phyloP scores from a whole-genome alignment of 2,888 invertebrate genomes.

The Caprella mutica region DNA sequence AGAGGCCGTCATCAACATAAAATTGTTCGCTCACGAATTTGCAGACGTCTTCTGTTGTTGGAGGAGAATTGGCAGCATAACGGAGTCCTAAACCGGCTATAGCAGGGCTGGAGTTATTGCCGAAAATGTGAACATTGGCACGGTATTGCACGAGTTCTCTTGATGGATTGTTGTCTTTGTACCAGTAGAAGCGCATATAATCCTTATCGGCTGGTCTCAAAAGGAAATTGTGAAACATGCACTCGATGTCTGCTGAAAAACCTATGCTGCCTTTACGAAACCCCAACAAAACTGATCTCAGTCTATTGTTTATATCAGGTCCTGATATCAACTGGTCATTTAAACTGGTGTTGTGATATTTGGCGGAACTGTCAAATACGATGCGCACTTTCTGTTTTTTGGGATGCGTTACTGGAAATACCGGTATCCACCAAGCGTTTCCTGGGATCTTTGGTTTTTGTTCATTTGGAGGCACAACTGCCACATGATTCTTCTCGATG shows the following conservation, averaged over 20 bases:
- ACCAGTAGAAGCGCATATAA: not conserved
- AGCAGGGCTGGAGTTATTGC: not conserved
- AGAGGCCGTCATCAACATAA: too few species aligned
- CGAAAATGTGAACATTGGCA: constrained; percentile 2
- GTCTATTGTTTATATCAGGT: constrained; percentile 2
- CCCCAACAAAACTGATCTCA: not conserved
- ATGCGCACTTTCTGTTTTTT: not conserved
- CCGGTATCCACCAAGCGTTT: too few species aligned
- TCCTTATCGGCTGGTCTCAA: not conserved
- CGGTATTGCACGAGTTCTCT: not conserved
- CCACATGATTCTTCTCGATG: not conserved
- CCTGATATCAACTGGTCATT: not conserved
- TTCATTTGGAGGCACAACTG: not conserved
- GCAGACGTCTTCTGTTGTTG: too few species aligned
- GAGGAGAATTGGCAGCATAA: too few species aligned
- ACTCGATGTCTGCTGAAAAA: not conserved
- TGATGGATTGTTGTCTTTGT: not conserved
- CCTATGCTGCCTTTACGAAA: not conserved
- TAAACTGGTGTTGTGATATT: not conserved
- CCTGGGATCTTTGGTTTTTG: not conserved
- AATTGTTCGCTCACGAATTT: too few species aligned
- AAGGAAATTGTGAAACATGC: not conserved
- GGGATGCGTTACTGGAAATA: not conserved
- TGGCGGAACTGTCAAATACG: constrained; percentile 1
- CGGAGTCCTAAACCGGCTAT: too few species aligned